These are phyloP conservation scores for Drosophila tripunctata DNA, from an alignment of 2,888 invertebrate species.

Conservation along the genomic window DNA sequence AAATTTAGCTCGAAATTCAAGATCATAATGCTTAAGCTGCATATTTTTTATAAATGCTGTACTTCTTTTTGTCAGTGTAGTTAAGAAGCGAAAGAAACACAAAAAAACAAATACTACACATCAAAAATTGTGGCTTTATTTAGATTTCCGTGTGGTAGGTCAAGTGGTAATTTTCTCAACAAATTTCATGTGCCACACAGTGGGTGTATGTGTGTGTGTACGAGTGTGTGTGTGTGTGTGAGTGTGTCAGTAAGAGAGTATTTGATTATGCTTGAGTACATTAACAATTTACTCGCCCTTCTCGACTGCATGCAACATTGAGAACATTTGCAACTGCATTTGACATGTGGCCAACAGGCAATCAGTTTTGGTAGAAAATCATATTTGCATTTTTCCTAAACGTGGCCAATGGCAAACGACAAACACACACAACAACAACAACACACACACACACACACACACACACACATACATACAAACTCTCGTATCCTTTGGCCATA, in stretches of 20 bases:
- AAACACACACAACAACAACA: background rate
- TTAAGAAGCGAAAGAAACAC: constrained; percentile 15
- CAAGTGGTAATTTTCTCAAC: constrained; percentile 72
- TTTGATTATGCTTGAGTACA: constrained; percentile 2
- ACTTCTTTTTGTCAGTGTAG: too few species aligned
- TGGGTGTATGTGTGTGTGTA: background rate
- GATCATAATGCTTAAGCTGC: too few species aligned
- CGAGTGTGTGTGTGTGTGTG: background rate
- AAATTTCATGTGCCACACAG: constrained; percentile 16
- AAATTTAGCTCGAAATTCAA: too few species aligned
- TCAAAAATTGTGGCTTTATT: constrained; percentile 64
- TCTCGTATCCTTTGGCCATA: background rate
- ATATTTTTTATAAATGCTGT: too few species aligned
- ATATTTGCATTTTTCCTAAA: background rate
- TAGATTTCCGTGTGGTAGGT: constrained; percentile 76
- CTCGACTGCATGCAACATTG: background rate
- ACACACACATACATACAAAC: too few species aligned
- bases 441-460: too few species aligned
- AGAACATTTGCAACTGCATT: background rate
- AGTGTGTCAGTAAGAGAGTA: background rate
- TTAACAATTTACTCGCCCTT: constrained; percentile 2
- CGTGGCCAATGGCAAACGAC: background rate
- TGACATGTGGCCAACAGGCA: constrained; percentile 6
- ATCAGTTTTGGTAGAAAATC: constrained; percentile 1
- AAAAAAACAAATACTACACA: constrained; percentile 41